Percentiles rank a stretch among this genome's conserved stretches.
phyloP scores from a whole-genome alignment of 2,113 vertebrate genomes.

The Neotoma lepida region DNA sequence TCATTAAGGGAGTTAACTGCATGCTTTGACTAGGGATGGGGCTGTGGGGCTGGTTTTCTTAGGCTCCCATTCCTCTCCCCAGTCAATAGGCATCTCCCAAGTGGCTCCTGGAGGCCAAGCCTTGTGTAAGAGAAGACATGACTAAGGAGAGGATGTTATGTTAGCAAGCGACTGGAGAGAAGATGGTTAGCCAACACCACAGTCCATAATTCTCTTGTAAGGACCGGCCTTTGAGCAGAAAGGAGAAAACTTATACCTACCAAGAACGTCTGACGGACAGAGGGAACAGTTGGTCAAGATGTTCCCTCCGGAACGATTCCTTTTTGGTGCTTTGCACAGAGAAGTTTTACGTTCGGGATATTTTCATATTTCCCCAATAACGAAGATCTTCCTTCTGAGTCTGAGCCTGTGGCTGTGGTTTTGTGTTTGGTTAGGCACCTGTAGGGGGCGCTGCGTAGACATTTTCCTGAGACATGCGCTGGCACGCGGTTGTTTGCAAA shows the following conservation, averaged over 20 bases:
- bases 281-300: not conserved
- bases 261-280: not conserved
- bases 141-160: too few relatives aligned
- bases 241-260: not conserved
- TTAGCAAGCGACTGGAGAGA: not conserved
- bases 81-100: not conserved
- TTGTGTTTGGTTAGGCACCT: not conserved
- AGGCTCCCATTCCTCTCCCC: not conserved
- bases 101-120: not conserved
- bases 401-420: not conserved
- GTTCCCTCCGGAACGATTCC: not conserved
- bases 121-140: not conserved
- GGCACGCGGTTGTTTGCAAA: too few relatives aligned
- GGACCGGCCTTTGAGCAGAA: not conserved
- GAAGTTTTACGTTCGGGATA: not conserved
- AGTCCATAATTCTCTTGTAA: not conserved
- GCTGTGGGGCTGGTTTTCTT: fast-evolving
- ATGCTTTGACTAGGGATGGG: not conserved
- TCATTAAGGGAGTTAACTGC: not conserved
- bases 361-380: not conserved
- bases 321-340: not conserved
- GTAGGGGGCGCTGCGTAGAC: not conserved
- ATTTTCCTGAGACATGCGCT: not conserved
- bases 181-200: not conserved
- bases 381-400: not conserved